Conservation (phyloP, 2,113 vertebrate genomes). For the Pelecanus crispus region DNA sequence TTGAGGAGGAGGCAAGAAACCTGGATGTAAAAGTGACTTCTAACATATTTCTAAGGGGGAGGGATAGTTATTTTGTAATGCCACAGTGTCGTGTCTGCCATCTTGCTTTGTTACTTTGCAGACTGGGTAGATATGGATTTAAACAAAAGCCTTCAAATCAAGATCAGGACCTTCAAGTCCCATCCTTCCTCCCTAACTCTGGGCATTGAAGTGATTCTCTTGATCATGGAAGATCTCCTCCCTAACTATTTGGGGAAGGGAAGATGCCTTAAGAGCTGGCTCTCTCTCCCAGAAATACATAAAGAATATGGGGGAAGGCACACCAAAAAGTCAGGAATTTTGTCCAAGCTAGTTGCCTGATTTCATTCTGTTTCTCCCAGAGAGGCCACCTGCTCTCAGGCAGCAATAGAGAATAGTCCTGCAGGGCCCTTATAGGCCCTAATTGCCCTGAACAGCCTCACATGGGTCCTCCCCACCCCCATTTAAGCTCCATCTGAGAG, state of each 20-base stretch:
- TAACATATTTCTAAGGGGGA: not conserved
- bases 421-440: not conserved
- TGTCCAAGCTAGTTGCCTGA: not conserved
- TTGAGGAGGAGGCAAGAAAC: not conserved
- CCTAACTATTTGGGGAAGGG: not conserved
- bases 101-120: not conserved
- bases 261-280: not conserved
- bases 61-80: not conserved
- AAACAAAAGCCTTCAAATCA: not conserved
- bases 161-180: not conserved
- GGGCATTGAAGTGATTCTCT: not conserved
- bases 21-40: not conserved
- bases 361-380: not conserved
- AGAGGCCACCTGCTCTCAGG: not conserved
- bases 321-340: not conserved
- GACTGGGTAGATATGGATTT: not conserved
- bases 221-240: not conserved
- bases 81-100: not conserved
- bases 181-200: not conserved
- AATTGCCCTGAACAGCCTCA: not conserved
- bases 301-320: not conserved
- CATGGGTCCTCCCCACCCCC: not conserved
- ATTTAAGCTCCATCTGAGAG: not conserved
- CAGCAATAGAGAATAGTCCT: not conserved
- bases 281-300: not conserved